These are phyloP conservation scores for Chloebia gouldiae DNA, from an alignment of 2,113 vertebrate genomes.

Conservation along the genomic window DNA sequence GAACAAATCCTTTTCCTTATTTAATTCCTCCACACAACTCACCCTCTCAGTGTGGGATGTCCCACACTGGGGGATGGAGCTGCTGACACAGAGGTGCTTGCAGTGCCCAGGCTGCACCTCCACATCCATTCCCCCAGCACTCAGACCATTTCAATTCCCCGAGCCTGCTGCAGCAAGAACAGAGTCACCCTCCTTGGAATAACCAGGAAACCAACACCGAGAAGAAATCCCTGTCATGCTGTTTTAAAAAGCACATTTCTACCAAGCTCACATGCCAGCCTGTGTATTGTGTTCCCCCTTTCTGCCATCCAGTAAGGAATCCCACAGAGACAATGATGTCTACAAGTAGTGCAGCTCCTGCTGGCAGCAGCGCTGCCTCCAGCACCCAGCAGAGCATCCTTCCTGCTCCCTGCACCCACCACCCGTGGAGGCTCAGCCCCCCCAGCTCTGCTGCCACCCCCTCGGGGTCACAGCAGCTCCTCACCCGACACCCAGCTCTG, in stretches of 20 bases:
- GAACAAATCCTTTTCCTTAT: background rate
- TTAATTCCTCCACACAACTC: background rate
- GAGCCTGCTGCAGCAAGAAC: background rate
- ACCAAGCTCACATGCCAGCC: background rate
- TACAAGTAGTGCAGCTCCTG: background rate
- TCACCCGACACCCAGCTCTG: background rate
- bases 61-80: background rate
- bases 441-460: background rate
- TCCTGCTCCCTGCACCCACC: background rate
- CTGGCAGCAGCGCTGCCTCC: background rate
- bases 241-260: background rate
- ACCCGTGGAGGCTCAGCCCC: background rate
- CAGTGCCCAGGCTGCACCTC: background rate
- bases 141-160: background rate
- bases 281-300: background rate
- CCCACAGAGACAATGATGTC: background rate
- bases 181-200: background rate
- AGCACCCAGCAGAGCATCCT: constrained; percentile 25
- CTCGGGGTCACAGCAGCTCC: background rate
- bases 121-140: background rate
- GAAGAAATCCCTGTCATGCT: background rate
- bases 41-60: accelerated
- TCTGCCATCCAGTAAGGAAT: background rate
- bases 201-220: background rate
- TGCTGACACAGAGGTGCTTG: accelerated